Evolutionary conservation across 2,797 vertebrate genomes (phyloP).

Genomic region (Sebastes taczanowskii): DNA sequence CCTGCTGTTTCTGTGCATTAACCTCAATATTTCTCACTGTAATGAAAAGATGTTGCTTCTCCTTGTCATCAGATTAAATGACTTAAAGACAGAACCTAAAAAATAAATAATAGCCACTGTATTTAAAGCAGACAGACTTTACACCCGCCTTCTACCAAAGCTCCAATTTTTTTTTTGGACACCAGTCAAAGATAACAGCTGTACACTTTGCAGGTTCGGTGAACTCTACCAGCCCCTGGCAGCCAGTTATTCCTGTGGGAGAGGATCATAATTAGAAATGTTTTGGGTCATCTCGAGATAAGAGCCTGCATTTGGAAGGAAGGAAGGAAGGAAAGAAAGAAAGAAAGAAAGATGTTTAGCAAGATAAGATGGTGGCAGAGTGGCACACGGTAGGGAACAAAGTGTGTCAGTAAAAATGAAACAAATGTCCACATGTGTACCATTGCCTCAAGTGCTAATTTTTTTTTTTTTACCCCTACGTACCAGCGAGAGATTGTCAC

Average conservation of each 20-base stretch:
- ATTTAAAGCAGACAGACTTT: slow-evolving; percentile 82
- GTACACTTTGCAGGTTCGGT: slow-evolving; percentile 91
- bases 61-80: slow-evolving; percentile 18
- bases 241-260: slow-evolving; percentile 85
- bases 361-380: neutral
- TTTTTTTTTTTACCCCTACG: neutral
- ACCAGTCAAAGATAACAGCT: slow-evolving; percentile 96
- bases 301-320: slow-evolving; percentile 6
- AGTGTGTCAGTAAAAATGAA: neutral
- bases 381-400: neutral
- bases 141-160: slow-evolving; percentile 81
- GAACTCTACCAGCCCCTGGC: slow-evolving; percentile 89
- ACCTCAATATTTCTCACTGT: neutral
- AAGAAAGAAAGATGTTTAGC: neutral
- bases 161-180: slow-evolving; percentile 91
- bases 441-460: neutral
- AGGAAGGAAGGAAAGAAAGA: neutral
- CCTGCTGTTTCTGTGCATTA: slow-evolving; percentile 9
- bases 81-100: slow-evolving; percentile 1
- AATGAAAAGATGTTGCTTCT: neutral
- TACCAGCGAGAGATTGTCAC: neutral
- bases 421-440: neutral
- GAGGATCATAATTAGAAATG: slow-evolving; percentile 93
- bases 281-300: slow-evolving; percentile 89
- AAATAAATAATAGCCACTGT: neutral